Evolutionary conservation across 2,888 invertebrate species (phyloP).

Genomic region (Yponomeuta plumbellus): DNA sequence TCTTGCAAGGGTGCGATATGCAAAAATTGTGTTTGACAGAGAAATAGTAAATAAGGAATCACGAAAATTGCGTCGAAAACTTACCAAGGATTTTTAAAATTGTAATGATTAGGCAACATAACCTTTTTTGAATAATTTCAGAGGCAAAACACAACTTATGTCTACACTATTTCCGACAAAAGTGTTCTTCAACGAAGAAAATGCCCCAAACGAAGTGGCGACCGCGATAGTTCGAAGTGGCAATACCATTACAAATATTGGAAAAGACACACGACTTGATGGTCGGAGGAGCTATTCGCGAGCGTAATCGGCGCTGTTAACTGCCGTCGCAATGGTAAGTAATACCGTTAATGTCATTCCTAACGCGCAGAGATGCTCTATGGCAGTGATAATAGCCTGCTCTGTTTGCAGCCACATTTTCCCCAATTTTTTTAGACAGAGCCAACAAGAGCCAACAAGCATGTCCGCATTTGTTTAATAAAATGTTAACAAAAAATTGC

Average conservation of each 20-base stretch:
- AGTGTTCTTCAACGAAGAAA: not conserved
- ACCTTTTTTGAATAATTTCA: no score
- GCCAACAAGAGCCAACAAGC: not conserved
- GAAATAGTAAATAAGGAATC: no score
- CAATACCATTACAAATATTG: slow-evolving; percentile 1
- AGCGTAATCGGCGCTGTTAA: not conserved
- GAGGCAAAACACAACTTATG: not conserved
- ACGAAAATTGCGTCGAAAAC: no score
- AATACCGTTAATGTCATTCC: not conserved
- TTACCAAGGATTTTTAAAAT: no score
- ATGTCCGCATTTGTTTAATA: no score
- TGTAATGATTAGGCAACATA: no score
- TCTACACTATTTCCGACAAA: not conserved
- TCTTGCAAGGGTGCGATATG: no score
- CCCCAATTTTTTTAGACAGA: not conserved
- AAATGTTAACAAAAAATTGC: no score
- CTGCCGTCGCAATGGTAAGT: not conserved
- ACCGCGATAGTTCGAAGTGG: not conserved
- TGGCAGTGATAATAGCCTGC: not conserved
- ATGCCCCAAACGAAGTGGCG: not conserved
- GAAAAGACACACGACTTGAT: not conserved
- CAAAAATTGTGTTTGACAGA: no score
- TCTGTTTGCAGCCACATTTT: not conserved
- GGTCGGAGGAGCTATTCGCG: not conserved
- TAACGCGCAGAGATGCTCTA: not conserved